Conservation (phyloP, 2,797 vertebrate genomes). For the Smutsia gigantea region DNA sequence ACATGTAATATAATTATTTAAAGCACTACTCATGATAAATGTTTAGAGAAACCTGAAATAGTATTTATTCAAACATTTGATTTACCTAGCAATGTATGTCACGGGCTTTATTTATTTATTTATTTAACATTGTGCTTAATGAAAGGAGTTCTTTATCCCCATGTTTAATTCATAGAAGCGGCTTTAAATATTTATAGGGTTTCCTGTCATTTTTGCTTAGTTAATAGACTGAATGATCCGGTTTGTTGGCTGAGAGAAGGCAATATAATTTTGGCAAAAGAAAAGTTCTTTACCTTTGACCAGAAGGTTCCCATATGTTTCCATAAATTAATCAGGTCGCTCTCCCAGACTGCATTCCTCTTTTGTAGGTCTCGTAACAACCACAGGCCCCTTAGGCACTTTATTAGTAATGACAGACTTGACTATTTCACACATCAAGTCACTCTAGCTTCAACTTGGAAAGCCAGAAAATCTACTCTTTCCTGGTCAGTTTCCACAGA, state of each 20-base stretch:
- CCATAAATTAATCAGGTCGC: neutral
- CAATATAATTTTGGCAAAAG: conserved; percentile 41
- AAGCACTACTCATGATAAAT: conserved; percentile 81
- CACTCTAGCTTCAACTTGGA: neutral
- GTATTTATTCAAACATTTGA: conserved; percentile 77
- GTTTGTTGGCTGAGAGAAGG: conserved; percentile 42
- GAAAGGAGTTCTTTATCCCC: conserved; percentile 70
- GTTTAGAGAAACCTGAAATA: conserved; percentile 81
- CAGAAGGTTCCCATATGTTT: neutral
- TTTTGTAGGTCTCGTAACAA: too few species aligned
- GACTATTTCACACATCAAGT: neutral
- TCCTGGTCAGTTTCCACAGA: neutral
- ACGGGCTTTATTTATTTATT: conserved; percentile 76
- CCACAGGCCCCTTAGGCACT: neutral
- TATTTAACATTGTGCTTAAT: conserved; percentile 71
- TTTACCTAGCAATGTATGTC: conserved; percentile 75
- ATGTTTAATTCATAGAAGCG: conserved; percentile 74
- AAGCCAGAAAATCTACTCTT: neutral
- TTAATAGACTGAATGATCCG: conserved; percentile 71
- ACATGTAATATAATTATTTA: conserved; percentile 60
- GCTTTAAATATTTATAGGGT: conserved; percentile 79
- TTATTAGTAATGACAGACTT: neutral
- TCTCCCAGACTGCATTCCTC: rapidly evolving
- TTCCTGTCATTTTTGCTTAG: conserved; percentile 72
- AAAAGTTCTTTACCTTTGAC: conserved; percentile 45